phyloP scores from a whole-genome alignment of 2,888 invertebrate genomes.

The Chironomus tentans region DNA sequence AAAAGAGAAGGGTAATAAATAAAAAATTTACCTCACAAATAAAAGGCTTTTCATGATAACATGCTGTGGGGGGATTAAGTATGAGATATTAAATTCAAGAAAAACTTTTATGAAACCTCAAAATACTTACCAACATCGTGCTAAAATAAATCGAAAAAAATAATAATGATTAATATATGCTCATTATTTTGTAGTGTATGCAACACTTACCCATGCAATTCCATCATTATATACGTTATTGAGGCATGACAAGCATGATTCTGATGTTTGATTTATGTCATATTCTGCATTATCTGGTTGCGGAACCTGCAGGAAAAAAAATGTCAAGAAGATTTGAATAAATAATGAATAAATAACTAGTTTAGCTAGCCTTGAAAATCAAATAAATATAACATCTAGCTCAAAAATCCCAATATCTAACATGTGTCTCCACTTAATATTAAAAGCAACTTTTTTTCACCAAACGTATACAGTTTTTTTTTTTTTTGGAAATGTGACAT shows the following conservation, averaged over 20 bases:
- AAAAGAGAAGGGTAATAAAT: not conserved
- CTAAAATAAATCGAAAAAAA: not conserved
- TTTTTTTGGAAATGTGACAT: too few relatives aligned
- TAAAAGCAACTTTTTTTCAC: too few relatives aligned
- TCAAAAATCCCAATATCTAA: too few relatives aligned
- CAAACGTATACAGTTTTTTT: too few relatives aligned
- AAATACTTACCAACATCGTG: constrained; percentile 56
- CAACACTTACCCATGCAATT: constrained; percentile 58
- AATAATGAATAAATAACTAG: too few relatives aligned
- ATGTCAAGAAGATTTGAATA: too few relatives aligned
- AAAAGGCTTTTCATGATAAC: constrained; percentile 87
- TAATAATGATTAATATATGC: too few relatives aligned
- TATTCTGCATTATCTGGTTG: constrained; percentile 89
- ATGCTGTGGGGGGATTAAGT: constrained; percentile 44
- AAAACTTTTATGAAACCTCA: too few relatives aligned
- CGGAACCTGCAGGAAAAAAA: constrained; percentile 39
- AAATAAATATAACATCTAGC: too few relatives aligned
- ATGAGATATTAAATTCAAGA: too few relatives aligned
- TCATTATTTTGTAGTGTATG: not conserved
- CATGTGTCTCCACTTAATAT: too few relatives aligned
- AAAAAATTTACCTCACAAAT: constrained; percentile 56
- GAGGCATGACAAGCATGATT: constrained; percentile 76
- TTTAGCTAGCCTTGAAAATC: too few relatives aligned
- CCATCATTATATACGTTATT: constrained; percentile 92
- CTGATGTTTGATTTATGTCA: constrained; percentile 78